Conservation (phyloP, 1,140 invertebrate species). For the Polyergus mexicanus region DNA sequence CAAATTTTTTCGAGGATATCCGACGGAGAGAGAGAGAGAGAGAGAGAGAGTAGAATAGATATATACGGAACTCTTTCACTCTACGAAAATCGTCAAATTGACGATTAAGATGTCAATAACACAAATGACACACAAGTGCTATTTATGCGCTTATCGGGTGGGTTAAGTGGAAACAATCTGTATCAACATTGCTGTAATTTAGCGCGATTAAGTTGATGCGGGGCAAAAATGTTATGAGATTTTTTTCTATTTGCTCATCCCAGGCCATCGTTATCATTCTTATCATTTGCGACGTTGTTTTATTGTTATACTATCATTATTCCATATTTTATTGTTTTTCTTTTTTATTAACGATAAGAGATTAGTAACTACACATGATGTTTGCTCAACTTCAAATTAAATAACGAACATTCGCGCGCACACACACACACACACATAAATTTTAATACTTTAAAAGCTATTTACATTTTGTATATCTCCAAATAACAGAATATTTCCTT, state of each 20-base stretch:
- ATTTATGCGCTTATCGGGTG: background rate
- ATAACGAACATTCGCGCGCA: no score
- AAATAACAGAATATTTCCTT: background rate
- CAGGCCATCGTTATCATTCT: background rate
- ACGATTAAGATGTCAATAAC: background rate
- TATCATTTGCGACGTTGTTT: background rate
- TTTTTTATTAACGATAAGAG: no score
- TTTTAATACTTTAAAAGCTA: background rate
- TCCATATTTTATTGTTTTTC: no score
- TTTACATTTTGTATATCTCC: background rate
- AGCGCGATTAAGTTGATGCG: background rate
- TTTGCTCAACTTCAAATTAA: no score
- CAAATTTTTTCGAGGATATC: constrained; percentile 40
- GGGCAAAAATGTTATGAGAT: background rate
- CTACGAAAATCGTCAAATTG: background rate
- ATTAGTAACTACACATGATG: no score
- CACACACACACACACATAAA: no score
- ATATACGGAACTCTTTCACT: background rate
- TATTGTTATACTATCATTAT: no score
- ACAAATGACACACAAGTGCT: background rate
- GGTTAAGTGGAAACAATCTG: background rate
- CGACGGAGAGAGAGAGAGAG: background rate
- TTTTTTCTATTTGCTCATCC: constrained; percentile 1
- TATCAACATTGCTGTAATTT: background rate
- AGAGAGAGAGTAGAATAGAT: background rate